A percentile compares a stretch with the other conserved stretches of the same genome.
These are phyloP conservation scores for Jordanella pulchra DNA, from an alignment of 2,797 vertebrate species.

Conservation along the genomic window DNA sequence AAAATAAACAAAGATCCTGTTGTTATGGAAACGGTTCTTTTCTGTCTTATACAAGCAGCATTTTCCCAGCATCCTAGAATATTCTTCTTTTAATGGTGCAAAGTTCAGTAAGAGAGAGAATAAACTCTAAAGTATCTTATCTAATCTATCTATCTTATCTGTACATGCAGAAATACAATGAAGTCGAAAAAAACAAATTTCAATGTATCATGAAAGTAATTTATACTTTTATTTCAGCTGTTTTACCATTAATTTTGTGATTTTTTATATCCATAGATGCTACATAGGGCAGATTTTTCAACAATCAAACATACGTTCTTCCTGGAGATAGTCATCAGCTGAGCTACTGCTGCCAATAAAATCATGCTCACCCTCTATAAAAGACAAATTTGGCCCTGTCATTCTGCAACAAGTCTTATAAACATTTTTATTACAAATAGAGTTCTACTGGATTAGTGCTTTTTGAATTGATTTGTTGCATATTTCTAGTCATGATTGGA, in stretches of 20 bases:
- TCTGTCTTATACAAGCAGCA: neutral
- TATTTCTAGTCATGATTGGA: neutral
- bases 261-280: neutral
- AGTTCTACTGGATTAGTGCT: neutral
- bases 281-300: neutral
- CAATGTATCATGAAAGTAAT: neutral
- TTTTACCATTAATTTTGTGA: neutral
- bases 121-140: constrained; percentile 33
- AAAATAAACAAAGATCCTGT: neutral
- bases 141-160: too few relatives aligned
- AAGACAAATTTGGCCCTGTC: neutral
- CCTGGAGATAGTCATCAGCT: neutral
- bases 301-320: neutral
- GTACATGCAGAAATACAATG: constrained; percentile 21
- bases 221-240: neutral
- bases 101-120: constrained; percentile 42
- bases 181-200: neutral
- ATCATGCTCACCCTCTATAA: neutral
- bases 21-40: neutral
- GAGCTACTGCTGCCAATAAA: neutral
- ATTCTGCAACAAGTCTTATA: neutral
- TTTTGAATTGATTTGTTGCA: neutral
- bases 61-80: neutral
- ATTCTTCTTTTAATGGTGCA: constrained; percentile 17
- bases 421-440: too few relatives aligned